Evolutionary conservation across 2,113 vertebrate species (phyloP).

Genomic region (Athene noctua): DNA sequence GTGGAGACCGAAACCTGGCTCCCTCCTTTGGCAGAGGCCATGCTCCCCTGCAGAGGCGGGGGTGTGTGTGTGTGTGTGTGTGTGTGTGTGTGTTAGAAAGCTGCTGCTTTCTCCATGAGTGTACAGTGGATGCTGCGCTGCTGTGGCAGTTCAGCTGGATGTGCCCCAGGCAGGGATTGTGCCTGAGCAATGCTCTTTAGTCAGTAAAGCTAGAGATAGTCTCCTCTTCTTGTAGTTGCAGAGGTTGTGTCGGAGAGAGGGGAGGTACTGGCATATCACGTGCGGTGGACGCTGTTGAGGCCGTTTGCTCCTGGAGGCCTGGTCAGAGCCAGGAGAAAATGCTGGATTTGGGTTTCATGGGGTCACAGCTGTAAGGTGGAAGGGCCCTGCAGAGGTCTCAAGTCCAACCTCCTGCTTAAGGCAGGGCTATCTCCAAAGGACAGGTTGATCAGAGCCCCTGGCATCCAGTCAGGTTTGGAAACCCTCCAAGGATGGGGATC

Average conservation of each 20-base stretch:
- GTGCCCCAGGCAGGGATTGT: neutral
- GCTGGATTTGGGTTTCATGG: neutral
- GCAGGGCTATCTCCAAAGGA: neutral
- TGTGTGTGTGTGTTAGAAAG: neutral
- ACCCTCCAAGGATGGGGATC: neutral
- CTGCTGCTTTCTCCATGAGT: neutral
- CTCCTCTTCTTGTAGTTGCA: neutral
- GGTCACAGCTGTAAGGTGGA: neutral
- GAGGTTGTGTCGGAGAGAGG: neutral
- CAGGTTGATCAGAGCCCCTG: neutral
- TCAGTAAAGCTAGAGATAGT: constrained; percentile 41
- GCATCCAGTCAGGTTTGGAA: neutral
- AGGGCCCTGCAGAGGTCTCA: neutral
- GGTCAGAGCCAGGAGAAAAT: neutral
- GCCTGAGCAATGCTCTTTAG: neutral
- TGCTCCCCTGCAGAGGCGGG: accelerated
- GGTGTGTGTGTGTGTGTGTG: no score
- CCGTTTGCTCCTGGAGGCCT: neutral
- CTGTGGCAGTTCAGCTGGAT: neutral
- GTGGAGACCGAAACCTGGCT: neutral
- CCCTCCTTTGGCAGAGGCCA: neutral
- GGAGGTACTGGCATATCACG: neutral
- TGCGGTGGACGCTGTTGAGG: neutral
- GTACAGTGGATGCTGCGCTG: neutral
- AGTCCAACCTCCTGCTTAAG: neutral